These are phyloP conservation scores for Myripristis murdjan DNA, from an alignment of 2,797 vertebrate genomes.

Conservation along the genomic window DNA sequence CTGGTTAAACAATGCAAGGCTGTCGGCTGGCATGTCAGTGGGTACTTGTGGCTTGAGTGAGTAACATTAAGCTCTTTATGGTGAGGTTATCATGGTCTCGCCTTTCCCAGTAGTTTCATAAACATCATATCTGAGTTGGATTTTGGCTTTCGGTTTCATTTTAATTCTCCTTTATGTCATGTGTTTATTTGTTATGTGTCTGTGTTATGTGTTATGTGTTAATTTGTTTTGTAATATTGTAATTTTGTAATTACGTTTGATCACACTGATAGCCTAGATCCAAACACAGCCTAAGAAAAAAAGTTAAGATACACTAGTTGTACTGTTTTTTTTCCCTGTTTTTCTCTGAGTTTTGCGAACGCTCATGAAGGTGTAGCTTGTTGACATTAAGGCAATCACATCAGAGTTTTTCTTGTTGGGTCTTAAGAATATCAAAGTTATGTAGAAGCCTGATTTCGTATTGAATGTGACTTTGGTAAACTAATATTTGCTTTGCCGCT, in stretches of 20 bases:
- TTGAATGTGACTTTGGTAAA: conserved; percentile 3
- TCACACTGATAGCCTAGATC: too few species aligned
- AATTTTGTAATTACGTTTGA: too few species aligned
- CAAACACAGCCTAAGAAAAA: too few species aligned
- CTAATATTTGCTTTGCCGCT: neutral
- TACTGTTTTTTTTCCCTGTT: too few species aligned
- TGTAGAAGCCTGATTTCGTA: conserved; percentile 4
- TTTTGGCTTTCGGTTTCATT: neutral
- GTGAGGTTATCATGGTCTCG: neutral
- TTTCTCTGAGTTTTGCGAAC: too few species aligned
- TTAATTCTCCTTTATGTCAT: neutral
- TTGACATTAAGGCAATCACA: neutral
- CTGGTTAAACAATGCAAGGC: conserved; percentile 64
- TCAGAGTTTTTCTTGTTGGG: conserved; percentile 7
- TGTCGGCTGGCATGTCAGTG: neutral
- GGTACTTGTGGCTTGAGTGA: conserved; percentile 3
- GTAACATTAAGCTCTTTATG: neutral
- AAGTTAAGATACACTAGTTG: too few species aligned
- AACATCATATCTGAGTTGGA: neutral
- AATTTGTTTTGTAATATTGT: too few species aligned
- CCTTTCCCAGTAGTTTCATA: neutral
- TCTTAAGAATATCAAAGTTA: neutral
- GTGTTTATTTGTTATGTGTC: too few species aligned
- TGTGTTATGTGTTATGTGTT: too few species aligned
- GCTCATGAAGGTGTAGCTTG: too few species aligned